Evolutionary conservation across 2,888 invertebrate genomes (phyloP).

Genomic region (Fragum fragum): DNA sequence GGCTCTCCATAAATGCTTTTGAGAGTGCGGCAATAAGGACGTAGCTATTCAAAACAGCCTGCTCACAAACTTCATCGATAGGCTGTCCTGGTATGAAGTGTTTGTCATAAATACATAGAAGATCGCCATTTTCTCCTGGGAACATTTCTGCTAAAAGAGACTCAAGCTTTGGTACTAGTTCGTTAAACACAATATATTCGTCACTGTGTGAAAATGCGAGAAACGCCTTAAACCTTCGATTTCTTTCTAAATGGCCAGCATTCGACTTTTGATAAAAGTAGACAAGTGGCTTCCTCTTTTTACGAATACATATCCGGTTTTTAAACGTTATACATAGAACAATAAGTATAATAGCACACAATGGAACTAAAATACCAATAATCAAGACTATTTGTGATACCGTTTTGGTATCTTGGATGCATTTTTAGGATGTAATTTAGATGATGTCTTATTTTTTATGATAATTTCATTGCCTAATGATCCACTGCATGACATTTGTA

Average conservation of each 20-base stretch:
- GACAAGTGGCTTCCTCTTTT: not conserved
- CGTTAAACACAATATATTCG: not conserved
- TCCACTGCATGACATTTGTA: not conserved
- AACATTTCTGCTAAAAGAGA: not conserved
- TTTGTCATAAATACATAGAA: conserved; percentile 9
- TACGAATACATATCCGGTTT: not conserved
- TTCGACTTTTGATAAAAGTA: not conserved
- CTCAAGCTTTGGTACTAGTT: not conserved
- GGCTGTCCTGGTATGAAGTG: not conserved
- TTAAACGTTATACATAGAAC: too few species aligned
- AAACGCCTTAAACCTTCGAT: not conserved
- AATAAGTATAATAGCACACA: not conserved
- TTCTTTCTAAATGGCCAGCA: not conserved
- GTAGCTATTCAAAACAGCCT: conserved; percentile 4
- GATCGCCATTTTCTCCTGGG: not conserved
- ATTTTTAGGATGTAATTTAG: not conserved
- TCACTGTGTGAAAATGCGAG: conserved; percentile 1
- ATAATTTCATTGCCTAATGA: not conserved
- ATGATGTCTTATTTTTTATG: not conserved
- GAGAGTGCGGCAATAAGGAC: not conserved
- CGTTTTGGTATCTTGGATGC: not conserved
- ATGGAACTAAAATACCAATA: not conserved
- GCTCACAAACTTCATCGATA: not conserved
- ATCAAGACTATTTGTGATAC: not conserved
- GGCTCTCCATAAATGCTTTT: not conserved